phyloP scores from a whole-genome alignment of 1,140 invertebrate species.

The Bombus consobrinus region DNA sequence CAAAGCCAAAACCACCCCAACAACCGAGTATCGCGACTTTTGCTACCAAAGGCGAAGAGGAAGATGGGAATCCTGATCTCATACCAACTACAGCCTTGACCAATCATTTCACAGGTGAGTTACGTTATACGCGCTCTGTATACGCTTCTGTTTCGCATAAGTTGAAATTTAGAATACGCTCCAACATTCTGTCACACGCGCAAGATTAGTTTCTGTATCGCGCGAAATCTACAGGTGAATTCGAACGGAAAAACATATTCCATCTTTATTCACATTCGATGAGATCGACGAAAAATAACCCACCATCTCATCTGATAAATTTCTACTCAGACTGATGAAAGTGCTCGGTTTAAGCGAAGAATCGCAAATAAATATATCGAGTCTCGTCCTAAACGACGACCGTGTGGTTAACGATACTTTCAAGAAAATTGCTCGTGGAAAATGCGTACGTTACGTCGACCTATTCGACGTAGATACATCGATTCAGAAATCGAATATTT shows the following conservation, averaged over 20 bases:
- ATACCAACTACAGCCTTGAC: slow-evolving; percentile 79
- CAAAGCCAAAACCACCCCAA: slow-evolving; percentile 82
- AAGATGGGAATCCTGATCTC: slow-evolving; percentile 81
- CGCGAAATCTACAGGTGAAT: not conserved
- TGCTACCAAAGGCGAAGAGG: slow-evolving; percentile 78
- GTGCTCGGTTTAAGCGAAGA: slow-evolving; percentile 34
- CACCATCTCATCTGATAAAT: slow-evolving; percentile 27
- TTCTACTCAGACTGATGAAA: slow-evolving; percentile 59
- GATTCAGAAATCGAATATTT: not conserved
- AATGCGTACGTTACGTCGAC: slow-evolving; percentile 15
- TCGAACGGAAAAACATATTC: not conserved
- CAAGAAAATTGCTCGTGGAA: slow-evolving; percentile 54
- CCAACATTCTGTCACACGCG: not conserved
- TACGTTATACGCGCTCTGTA: not conserved
- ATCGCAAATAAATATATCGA: slow-evolving; percentile 54
- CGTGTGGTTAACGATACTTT: slow-evolving; percentile 54
- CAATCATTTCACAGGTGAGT: slow-evolving; percentile 77
- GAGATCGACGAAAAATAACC: slow-evolving; percentile 35
- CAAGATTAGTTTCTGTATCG: not conserved
- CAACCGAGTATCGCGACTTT: slow-evolving; percentile 79
- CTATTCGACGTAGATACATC: not conserved
- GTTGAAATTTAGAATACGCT: too few relatives aligned
- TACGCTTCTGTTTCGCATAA: not conserved
- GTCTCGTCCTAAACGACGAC: slow-evolving; percentile 26
- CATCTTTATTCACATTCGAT: not conserved